Conservation (phyloP, 2,797 vertebrate species). For the Syncerus caffer region DNA sequence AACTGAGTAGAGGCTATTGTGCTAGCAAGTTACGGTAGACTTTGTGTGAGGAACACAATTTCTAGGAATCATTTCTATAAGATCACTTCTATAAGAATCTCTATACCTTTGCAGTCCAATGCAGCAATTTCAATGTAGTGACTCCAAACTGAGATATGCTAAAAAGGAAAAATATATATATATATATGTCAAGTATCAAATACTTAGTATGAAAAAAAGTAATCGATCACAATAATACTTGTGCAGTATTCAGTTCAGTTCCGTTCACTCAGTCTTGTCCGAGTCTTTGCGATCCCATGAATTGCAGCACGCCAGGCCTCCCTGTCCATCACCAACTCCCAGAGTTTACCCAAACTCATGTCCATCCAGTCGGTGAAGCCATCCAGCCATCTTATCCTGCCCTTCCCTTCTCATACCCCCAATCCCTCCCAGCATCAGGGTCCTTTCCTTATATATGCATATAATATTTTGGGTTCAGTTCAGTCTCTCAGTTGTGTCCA, state of each 20-base stretch:
- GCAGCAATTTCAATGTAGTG: neutral
- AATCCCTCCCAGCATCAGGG: too few relatives aligned
- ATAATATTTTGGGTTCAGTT: too few relatives aligned
- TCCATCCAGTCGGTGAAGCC: too few relatives aligned
- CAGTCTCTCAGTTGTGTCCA: too few relatives aligned
- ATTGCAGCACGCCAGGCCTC: too few relatives aligned
- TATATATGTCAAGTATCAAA: neutral
- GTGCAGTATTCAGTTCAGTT: neutral
- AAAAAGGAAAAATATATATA: neutral
- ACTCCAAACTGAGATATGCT: neutral
- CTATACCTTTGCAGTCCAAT: neutral
- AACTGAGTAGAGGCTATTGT: neutral
- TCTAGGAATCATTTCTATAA: neutral
- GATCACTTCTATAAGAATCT: neutral
- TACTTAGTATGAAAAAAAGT: neutral
- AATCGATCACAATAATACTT: neutral
- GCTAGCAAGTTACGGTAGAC: neutral
- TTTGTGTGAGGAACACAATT: neutral
- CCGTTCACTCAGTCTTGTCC: too few relatives aligned
- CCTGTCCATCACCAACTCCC: too few relatives aligned
- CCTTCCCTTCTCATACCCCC: too few relatives aligned
- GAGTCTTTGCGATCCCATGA: too few relatives aligned
- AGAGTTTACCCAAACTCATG: too few relatives aligned
- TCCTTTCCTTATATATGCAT: too few relatives aligned
- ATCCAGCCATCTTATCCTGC: too few relatives aligned